Conservation (phyloP, 2,113 vertebrate genomes). For the Kryptolebias marmoratus region DNA sequence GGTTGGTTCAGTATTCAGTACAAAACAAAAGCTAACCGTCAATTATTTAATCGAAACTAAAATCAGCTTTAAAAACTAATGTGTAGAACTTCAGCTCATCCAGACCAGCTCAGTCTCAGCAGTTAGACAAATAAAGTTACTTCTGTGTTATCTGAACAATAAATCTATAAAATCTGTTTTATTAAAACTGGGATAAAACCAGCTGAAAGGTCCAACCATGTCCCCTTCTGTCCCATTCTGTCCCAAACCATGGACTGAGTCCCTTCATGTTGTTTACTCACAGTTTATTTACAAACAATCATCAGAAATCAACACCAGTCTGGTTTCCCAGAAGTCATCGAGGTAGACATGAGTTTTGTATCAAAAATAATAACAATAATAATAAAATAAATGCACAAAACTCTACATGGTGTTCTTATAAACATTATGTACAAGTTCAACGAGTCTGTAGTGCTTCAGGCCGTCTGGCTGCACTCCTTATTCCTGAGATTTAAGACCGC, state of each 20-base stretch:
- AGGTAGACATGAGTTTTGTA: constrained; percentile 72
- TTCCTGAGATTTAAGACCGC: not conserved
- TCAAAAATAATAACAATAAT: constrained; percentile 25
- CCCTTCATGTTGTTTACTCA: constrained; percentile 16
- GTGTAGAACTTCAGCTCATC: no score
- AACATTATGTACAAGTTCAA: constrained; percentile 63
- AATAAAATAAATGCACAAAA: constrained; percentile 59
- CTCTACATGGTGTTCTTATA: constrained; percentile 41
- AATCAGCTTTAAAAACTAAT: no score
- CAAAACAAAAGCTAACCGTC: no score
- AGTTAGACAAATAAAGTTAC: no score
- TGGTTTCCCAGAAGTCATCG: constrained; percentile 41
- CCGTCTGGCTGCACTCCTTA: not conserved
- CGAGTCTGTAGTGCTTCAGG: constrained; percentile 33
- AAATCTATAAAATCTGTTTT: no score
- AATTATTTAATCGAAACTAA: no score
- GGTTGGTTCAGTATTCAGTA: no score
- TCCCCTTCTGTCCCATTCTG: not conserved
- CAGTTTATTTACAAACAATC: constrained; percentile 57
- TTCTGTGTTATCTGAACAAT: no score
- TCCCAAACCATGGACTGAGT: not conserved
- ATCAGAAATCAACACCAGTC: constrained; percentile 5
- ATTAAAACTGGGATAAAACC: no score
- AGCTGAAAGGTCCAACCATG: not conserved
- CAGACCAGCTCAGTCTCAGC: no score